Evolutionary conservation across 2,113 vertebrate genomes (phyloP), one percentile per base, ranked within the genome.

Genomic region (Emydura subglobosa): DNA sequence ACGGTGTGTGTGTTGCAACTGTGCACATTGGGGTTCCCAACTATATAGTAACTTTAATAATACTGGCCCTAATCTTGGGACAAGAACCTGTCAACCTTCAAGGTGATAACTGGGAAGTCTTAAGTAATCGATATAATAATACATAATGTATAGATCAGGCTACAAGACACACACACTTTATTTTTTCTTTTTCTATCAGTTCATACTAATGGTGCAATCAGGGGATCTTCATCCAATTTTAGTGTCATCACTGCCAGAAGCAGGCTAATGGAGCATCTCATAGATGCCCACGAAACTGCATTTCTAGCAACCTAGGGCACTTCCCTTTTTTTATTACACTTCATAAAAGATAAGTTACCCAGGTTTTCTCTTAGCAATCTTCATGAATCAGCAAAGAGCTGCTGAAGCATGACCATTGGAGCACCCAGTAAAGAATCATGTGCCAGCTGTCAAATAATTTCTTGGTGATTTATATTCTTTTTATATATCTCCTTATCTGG

Each of bases 331-430:
- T 95, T 87, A 95, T 95, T 94, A 88, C 53, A 79, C 42, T 96
- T 88, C 90, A 85, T 95, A 92, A 96, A 96, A 96, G 92, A 97
- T 96, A 97, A 98, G 98, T 98, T 97, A 98, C 96, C 96, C 96
- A 96, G 34, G 90, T 95, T 97, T 98, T 97, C 96, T 96, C 94
- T 96, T 95, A 93, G 95, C 88, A 97, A 97, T 95, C 96, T 89
- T 93, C 94, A 97, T 97, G 98, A 98, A 98, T 98, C 98, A 98
- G 97, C 98, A 98, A 97, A 98, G 97, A 96, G 87, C 97, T 97
- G 96, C 95, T 2, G 5, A 97, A 90, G 88, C 95, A 92, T 97
- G 79, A 97, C 93, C 95, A 93, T 68, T 82, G 85, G 94, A 86
- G 82, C 87, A 91, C 76, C 83, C 29, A 4, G 88, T 93, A 93